Conservation (phyloP, 2,797 vertebrate species). For the Hypotaenidia okinawae region DNA sequence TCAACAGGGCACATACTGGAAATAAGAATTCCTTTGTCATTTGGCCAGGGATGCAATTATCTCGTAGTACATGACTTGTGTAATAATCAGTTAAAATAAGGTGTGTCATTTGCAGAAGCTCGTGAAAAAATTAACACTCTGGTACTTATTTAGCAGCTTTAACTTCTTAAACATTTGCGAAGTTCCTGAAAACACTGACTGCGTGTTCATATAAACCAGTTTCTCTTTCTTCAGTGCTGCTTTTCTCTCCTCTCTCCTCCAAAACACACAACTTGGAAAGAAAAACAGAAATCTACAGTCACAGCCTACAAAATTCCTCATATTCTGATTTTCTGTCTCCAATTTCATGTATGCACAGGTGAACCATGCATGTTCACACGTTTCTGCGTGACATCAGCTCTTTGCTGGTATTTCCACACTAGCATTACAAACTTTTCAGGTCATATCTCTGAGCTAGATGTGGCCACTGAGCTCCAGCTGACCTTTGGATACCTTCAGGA, state of each 20-base stretch:
- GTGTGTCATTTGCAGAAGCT: conserved; percentile 17
- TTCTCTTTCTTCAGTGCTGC: background rate
- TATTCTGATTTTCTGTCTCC: background rate
- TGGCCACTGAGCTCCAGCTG: background rate
- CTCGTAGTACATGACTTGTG: conserved; percentile 42
- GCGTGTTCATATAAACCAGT: background rate
- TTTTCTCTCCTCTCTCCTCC: background rate
- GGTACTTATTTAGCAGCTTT: conserved; percentile 15
- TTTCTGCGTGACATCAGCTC: background rate
- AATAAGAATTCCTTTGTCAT: conserved; percentile 65
- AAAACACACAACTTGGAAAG: background rate
- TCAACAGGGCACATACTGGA: conserved; percentile 47
- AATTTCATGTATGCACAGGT: background rate
- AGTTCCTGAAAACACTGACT: background rate
- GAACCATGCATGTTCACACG: background rate
- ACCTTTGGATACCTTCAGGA: background rate
- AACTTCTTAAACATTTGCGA: background rate
- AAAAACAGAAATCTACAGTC: background rate
- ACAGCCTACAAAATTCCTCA: background rate
- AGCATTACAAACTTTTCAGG: background rate
- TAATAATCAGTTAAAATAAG: conserved; percentile 46
- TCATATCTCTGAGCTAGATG: background rate
- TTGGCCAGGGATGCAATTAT: conserved; percentile 24
- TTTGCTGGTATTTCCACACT: background rate
- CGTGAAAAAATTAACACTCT: background rate